These are phyloP conservation scores for Alcis repandata DNA, from an alignment of 2,888 invertebrate genomes.

Conservation along the genomic window DNA sequence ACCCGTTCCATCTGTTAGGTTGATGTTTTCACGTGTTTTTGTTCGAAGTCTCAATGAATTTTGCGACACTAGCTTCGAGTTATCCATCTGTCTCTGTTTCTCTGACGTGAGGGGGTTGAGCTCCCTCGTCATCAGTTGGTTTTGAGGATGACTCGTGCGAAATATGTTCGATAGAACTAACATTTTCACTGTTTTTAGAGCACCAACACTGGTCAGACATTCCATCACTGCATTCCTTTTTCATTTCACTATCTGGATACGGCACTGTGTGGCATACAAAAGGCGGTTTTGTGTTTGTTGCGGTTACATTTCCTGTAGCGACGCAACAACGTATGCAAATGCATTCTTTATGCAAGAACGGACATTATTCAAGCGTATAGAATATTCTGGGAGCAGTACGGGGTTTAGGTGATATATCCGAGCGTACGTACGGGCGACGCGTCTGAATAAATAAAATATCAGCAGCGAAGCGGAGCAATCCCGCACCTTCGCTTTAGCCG, in stretches of 20 bases:
- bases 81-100: constrained; percentile 59
- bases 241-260: constrained; percentile 67
- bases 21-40: constrained; percentile 72
- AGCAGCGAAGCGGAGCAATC: constrained; percentile 58
- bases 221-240: constrained; percentile 85
- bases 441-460: constrained; percentile 72
- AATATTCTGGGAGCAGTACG: constrained; percentile 67
- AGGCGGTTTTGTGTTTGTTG: constrained; percentile 73
- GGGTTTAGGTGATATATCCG: constrained; percentile 68
- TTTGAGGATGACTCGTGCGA: constrained; percentile 75
- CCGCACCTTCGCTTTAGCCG: constrained; percentile 51
- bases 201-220: constrained; percentile 78
- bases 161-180: constrained; percentile 83
- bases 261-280: constrained; percentile 58
- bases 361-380: constrained; percentile 74
- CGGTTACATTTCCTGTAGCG: constrained; percentile 61
- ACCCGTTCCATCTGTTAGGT: constrained; percentile 57
- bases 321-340: constrained; percentile 67
- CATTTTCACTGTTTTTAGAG: constrained; percentile 84
- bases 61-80: constrained; percentile 62
- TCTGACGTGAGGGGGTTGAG: constrained; percentile 58
- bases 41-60: constrained; percentile 73
- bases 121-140: constrained; percentile 67
- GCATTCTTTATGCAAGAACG: constrained; percentile 73
- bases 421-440: constrained; percentile 57